Percentiles rank a stretch among this genome's conserved stretches.
Conservation (phyloP, 2,797 vertebrate species). For the Melanogrammus aeglefinus region DNA sequence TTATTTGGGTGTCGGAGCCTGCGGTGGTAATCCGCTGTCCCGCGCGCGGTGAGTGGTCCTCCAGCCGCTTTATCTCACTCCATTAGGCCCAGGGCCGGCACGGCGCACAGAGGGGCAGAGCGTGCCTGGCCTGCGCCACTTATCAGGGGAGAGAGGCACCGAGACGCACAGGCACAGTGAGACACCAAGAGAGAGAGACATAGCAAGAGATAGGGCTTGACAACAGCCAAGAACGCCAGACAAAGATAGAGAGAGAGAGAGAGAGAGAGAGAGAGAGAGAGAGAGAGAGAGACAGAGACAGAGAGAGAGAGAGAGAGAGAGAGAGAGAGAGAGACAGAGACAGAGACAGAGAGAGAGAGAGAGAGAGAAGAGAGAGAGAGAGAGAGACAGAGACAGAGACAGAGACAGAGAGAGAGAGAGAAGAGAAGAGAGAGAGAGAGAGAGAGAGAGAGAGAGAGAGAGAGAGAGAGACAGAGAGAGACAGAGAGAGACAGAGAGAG, state of each 20-base stretch:
- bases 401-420: slow-evolving; percentile 61
- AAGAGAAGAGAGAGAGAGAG: slow-evolving; percentile 51
- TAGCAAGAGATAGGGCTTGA: slow-evolving; percentile 8
- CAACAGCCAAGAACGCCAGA: slow-evolving; percentile 44
- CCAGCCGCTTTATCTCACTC: slow-evolving; percentile 67
- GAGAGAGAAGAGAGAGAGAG: slow-evolving; percentile 43
- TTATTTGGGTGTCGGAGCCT: slow-evolving; percentile 28
- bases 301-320: slow-evolving; percentile 40
- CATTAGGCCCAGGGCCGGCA: slow-evolving; percentile 66
- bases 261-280: slow-evolving; percentile 39
- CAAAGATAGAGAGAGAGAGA: slow-evolving; percentile 34
- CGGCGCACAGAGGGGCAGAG: slow-evolving; percentile 60
- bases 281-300: slow-evolving; percentile 35
- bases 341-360: slow-evolving; percentile 40
- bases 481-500: slow-evolving; percentile 55
- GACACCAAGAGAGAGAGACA: slow-evolving; percentile 44
- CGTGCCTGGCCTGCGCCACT: slow-evolving; percentile 65
- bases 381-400: slow-evolving; percentile 55
- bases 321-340: slow-evolving; percentile 45
- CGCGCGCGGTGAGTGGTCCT: slow-evolving; percentile 50
- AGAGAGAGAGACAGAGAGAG: slow-evolving; percentile 37
- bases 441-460: slow-evolving; percentile 42
- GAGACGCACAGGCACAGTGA: slow-evolving; percentile 43
- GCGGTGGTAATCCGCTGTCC: slow-evolving; percentile 26
- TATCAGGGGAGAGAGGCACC: slow-evolving; percentile 54